Percentiles rank a stretch among this genome's conserved stretches.
These are phyloP conservation scores for Synanthedon formicaeformis DNA, from an alignment of 2,888 invertebrate genomes.

Conservation along the genomic window DNA sequence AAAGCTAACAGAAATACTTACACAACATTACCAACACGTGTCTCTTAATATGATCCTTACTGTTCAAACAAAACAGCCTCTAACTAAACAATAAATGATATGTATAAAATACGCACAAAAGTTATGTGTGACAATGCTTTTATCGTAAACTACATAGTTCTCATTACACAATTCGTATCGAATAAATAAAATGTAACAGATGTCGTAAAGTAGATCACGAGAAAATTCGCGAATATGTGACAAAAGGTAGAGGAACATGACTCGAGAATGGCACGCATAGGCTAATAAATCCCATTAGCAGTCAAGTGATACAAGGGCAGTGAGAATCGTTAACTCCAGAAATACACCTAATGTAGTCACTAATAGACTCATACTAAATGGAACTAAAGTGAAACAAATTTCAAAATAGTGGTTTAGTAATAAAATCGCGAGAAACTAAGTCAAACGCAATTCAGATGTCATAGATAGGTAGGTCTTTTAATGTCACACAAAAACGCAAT, in stretches of 20 bases:
- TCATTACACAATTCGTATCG: too few species aligned
- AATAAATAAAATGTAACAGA: not conserved
- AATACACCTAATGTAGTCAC: not conserved
- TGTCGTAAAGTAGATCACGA: constrained; percentile 31
- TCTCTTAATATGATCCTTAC: too few species aligned
- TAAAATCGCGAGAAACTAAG: not conserved
- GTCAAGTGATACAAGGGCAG: constrained; percentile 7
- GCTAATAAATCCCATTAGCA: constrained; percentile 42
- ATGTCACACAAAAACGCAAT: too few species aligned
- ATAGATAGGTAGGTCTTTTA: not conserved
- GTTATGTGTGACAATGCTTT: too few species aligned
- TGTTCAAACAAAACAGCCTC: too few species aligned
- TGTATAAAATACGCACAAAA: too few species aligned
- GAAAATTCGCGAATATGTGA: constrained; percentile 33
- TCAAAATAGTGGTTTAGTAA: not conserved
- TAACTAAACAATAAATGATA: too few species aligned
- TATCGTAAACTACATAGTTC: too few species aligned
- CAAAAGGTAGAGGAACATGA: constrained; percentile 29
- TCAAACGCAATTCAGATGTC: constrained; percentile 5
- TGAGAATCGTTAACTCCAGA: not conserved
- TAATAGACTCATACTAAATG: not conserved
- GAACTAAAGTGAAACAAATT: not conserved
- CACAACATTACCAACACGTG: too few species aligned
- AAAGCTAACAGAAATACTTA: too few species aligned
- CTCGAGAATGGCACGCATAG: constrained; percentile 25